Conservation (phyloP, 2,113 vertebrate species). For the Eleginops maclovinus region DNA sequence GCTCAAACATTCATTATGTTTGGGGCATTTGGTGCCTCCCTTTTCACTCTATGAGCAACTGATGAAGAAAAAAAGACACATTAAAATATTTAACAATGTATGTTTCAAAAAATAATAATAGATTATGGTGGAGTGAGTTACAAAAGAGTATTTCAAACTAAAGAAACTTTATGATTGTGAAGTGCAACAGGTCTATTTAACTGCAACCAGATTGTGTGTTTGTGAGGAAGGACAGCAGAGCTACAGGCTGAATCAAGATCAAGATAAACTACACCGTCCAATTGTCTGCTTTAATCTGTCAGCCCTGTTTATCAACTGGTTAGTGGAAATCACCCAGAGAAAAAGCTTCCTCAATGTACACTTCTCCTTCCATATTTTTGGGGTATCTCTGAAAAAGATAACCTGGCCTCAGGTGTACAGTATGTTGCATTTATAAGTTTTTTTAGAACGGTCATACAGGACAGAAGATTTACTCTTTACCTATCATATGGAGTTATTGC, state of each 20-base stretch:
- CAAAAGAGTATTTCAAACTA: slow-evolving; percentile 5
- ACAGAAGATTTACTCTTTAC: background rate
- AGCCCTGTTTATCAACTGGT: slow-evolving; percentile 32
- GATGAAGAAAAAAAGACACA: background rate
- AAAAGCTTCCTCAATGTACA: background rate
- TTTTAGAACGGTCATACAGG: background rate
- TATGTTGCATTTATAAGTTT: background rate
- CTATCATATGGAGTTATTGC: too few species aligned
- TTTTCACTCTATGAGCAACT: too few species aligned
- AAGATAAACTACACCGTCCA: slow-evolving; percentile 56
- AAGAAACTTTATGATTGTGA: slow-evolving; percentile 20
- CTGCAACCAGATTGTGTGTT: slow-evolving; percentile 34
- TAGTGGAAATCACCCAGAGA: slow-evolving; percentile 24
- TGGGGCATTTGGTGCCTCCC: too few species aligned
- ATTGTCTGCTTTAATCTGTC: slow-evolving; percentile 45
- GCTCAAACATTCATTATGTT: too few species aligned
- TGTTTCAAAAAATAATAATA: background rate
- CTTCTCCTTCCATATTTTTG: background rate
- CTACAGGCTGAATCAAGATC: slow-evolving; percentile 43
- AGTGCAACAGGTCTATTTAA: slow-evolving; percentile 16
- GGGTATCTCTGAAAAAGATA: background rate
- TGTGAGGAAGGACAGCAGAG: slow-evolving; percentile 27
- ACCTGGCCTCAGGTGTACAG: background rate
- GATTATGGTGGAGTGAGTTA: background rate
- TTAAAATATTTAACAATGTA: slow-evolving; percentile 6